phyloP scores from a whole-genome alignment of 2,113 vertebrate genomes.

The Physeter macrocephalus region DNA sequence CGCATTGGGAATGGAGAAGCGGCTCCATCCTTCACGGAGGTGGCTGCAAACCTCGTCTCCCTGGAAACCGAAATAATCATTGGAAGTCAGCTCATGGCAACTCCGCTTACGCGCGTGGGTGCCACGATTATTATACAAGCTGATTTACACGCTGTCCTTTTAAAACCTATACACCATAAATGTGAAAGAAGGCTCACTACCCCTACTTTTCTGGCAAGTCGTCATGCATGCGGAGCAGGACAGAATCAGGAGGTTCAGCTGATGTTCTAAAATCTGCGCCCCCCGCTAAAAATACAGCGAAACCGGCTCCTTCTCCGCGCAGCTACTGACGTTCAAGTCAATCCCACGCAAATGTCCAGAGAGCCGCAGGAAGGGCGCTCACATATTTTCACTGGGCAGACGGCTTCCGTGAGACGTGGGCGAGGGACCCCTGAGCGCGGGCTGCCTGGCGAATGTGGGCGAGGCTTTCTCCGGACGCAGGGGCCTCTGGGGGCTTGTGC shows the following conservation, averaged over 20 bases:
- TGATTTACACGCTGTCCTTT: background rate
- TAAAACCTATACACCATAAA: background rate
- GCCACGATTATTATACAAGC: constrained; percentile 9
- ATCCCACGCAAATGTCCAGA: background rate
- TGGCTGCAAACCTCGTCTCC: constrained; percentile 47
- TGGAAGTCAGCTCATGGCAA: constrained; percentile 22
- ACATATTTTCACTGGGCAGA: background rate
- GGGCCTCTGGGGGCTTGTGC: background rate
- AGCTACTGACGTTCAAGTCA: background rate
- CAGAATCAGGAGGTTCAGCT: background rate
- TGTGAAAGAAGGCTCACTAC: background rate
- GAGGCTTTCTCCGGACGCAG: background rate
- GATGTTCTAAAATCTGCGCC: background rate
- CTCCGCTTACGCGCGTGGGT: constrained; percentile 23
- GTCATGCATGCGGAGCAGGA: background rate
- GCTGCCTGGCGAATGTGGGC: background rate
- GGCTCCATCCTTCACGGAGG: background rate
- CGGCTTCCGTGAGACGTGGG: background rate
- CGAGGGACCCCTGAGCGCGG: background rate
- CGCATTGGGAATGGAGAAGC: background rate
- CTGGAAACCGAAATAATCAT: constrained; percentile 62
- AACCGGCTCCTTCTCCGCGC: background rate
- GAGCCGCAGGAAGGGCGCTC: background rate
- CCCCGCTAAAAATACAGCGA: constrained; percentile 17
- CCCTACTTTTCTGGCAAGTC: background rate